Evolutionary conservation across 2,888 invertebrate species (phyloP).

Genomic region (Corbicula japonica): DNA sequence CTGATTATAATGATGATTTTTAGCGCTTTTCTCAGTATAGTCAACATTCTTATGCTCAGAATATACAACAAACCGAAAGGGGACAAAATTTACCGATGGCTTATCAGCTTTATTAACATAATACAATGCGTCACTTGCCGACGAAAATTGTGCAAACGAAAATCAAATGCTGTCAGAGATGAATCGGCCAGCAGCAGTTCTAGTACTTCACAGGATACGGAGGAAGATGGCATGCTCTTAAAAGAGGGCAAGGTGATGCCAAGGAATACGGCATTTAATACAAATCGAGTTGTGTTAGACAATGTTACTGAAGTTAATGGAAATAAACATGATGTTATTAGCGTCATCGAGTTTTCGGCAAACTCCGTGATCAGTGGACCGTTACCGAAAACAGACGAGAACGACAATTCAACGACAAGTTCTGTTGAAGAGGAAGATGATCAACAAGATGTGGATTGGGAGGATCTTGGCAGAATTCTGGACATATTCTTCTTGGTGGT

Average conservation of each 20-base stretch:
- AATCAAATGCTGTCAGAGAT: neutral
- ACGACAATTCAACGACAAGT: neutral
- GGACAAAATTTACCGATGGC: slow-evolving; percentile 33
- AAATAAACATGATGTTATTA: neutral
- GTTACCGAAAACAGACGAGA: neutral
- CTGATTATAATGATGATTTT: slow-evolving; percentile 62
- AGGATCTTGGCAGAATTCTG: slow-evolving; percentile 41
- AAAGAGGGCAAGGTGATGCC: neutral
- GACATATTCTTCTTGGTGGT: slow-evolving; percentile 57
- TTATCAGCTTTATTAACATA: slow-evolving; percentile 50
- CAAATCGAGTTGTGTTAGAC: no score
- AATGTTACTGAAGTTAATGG: no score
- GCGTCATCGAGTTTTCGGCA: neutral
- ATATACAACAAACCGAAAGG: slow-evolving; percentile 41
- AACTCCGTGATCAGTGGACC: neutral
- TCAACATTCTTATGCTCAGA: slow-evolving; percentile 48
- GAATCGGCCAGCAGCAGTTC: neutral
- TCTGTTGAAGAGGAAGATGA: neutral
- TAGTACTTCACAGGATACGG: neutral
- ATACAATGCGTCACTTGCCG: slow-evolving; percentile 53
- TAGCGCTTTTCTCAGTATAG: slow-evolving; percentile 39
- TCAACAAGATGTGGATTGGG: slow-evolving; percentile 47
- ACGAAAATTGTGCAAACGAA: slow-evolving; percentile 12
- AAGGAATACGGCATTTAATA: neutral
- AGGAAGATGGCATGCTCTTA: neutral